Conservation (phyloP, 2,888 invertebrate genomes). For the Copidosoma aretas region DNA sequence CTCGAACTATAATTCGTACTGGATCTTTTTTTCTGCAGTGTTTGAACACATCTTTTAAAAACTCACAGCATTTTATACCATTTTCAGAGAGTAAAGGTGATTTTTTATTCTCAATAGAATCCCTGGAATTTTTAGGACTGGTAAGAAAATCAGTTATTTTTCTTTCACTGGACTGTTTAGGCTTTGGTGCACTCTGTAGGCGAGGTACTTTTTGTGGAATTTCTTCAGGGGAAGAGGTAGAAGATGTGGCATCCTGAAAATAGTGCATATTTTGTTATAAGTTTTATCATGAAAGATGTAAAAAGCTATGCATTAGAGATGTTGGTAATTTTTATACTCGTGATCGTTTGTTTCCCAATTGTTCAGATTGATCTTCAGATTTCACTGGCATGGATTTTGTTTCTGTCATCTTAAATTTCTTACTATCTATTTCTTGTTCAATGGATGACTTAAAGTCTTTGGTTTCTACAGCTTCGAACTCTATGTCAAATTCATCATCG, state of each 20-base stretch:
- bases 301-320: neutral
- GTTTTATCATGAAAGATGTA: neutral
- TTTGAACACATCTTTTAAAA: constrained; percentile 47
- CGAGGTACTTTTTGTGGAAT: constrained; percentile 45
- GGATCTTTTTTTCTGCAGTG: constrained; percentile 35
- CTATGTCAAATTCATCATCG: constrained; percentile 21
- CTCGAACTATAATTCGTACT: constrained; percentile 63
- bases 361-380: constrained; percentile 5
- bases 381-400: neutral
- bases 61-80: constrained; percentile 46
- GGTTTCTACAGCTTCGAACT: constrained; percentile 19
- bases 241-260: constrained; percentile 42
- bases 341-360: constrained; percentile 34
- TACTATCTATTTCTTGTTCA: neutral
- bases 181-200: constrained; percentile 38
- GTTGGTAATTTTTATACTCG: constrained; percentile 23
- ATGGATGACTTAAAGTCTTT: constrained; percentile 3
- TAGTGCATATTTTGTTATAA: neutral
- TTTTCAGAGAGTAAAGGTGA: constrained; percentile 15
- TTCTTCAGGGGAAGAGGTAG: constrained; percentile 40
- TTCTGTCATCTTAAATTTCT: constrained; percentile 3
- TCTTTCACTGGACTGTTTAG: constrained; percentile 19
- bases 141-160: constrained; percentile 48
- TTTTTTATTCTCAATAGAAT: constrained; percentile 17
- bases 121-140: no score